phyloP scores from a whole-genome alignment of 2,797 vertebrate species.

The Siniperca scherzeri region DNA sequence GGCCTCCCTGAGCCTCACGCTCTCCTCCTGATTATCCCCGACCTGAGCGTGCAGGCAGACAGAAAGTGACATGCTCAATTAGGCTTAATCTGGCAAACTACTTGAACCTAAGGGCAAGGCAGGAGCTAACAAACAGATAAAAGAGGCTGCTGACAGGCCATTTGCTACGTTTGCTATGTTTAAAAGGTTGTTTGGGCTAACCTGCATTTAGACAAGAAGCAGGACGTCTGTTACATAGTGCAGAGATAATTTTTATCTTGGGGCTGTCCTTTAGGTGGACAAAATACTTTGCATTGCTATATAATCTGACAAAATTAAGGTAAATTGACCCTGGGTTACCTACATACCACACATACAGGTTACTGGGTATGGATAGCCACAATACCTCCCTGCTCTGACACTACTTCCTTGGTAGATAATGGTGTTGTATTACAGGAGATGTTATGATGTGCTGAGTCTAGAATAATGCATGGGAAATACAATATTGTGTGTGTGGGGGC shows the following conservation, averaged over 20 bases:
- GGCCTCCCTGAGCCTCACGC: conserved; percentile 79
- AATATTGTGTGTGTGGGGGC: conserved; percentile 39
- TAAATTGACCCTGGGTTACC: conserved; percentile 43
- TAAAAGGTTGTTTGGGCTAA: conserved; percentile 24
- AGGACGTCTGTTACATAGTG: conserved; percentile 14
- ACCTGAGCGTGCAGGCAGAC: conserved; percentile 58
- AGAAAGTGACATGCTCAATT: conserved; percentile 52
- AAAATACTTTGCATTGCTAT: neutral
- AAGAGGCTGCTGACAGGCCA: neutral
- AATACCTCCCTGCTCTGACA: conserved; percentile 7
- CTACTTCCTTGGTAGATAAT: conserved; percentile 30
- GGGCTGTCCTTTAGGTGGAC: neutral
- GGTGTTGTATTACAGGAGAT: conserved; percentile 56
- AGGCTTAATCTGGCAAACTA: conserved; percentile 45
- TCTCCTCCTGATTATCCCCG: conserved; percentile 79
- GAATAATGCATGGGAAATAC: conserved; percentile 58
- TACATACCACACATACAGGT: conserved; percentile 27
- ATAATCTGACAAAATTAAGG: conserved; percentile 41
- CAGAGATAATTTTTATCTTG: conserved; percentile 23
- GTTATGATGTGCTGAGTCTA: conserved; percentile 33
- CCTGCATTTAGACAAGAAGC: conserved; percentile 17
- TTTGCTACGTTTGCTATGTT: neutral
- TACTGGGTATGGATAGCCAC: conserved; percentile 13
- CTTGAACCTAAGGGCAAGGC: conserved; percentile 29
- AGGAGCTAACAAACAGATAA: conserved; percentile 21